These are phyloP conservation scores for Colinus virginianus DNA, from an alignment of 2,113 vertebrate genomes.

Conservation along the genomic window DNA sequence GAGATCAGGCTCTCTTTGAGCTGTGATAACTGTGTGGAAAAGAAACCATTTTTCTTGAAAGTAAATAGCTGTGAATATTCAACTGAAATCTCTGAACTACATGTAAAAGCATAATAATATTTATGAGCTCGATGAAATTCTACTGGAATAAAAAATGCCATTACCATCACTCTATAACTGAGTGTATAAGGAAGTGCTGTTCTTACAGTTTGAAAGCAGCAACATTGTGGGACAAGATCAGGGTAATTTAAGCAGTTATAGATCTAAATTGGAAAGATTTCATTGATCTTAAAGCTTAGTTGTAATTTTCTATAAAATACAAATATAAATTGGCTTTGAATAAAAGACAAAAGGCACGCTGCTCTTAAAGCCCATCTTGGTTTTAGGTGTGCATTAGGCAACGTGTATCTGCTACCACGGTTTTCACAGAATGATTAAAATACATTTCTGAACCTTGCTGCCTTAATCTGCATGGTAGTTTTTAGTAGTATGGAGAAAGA, in stretches of 20 bases:
- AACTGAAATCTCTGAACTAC: background rate
- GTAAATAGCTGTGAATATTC: background rate
- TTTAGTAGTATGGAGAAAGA: background rate
- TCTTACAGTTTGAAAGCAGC: background rate
- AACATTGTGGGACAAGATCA: background rate
- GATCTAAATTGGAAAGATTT: background rate
- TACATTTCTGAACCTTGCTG: background rate
- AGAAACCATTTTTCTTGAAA: background rate
- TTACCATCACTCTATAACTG: background rate
- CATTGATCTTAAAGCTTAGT: background rate
- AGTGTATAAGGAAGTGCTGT: background rate
- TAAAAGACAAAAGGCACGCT: background rate
- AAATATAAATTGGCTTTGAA: background rate
- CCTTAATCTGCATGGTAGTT: slow-evolving; percentile 44
- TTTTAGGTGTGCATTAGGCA: background rate
- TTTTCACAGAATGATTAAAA: background rate
- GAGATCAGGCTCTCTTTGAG: background rate
- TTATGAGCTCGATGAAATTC: background rate
- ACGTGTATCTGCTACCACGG: background rate
- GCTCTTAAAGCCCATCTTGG: background rate
- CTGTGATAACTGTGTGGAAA: background rate
- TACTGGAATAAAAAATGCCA: background rate
- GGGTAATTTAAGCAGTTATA: background rate
- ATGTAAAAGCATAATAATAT: background rate
- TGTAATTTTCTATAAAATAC: background rate